A percentile compares a stretch with the other conserved stretches of the same genome.
These are phyloP conservation scores for Cephalopachus bancanus DNA, from an alignment of 2,797 vertebrate genomes.

Conservation along the genomic window DNA sequence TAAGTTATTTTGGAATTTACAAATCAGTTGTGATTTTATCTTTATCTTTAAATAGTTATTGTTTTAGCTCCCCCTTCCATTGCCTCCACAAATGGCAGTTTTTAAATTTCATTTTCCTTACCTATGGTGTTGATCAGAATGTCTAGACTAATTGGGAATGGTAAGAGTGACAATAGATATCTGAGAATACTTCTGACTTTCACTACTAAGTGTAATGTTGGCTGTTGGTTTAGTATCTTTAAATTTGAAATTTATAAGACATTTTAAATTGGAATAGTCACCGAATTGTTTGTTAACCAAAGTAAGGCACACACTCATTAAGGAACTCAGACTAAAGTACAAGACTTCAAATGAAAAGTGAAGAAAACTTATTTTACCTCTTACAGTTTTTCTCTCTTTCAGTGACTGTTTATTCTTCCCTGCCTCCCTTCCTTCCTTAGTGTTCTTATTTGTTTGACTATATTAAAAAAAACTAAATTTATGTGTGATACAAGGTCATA, in stretches of 20 bases:
- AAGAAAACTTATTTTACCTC: background rate
- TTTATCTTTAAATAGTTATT: background rate
- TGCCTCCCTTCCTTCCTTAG: background rate
- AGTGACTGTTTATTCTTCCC: background rate
- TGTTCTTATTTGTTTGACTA: background rate
- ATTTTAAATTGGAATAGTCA: background rate
- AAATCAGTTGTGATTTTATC: background rate
- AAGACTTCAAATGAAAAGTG: background rate
- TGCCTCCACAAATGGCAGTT: background rate
- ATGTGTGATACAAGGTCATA: background rate
- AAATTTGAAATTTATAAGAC: background rate
- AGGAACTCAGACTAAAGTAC: background rate
- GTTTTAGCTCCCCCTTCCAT: background rate
- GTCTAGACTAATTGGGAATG: background rate
- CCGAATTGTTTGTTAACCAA: slow-evolving; percentile 7
- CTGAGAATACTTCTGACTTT: slow-evolving; percentile 37
- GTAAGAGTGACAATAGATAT: background rate
- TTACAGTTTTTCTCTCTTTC: background rate
- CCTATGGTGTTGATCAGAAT: background rate
- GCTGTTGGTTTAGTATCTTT: background rate
- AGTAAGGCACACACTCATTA: background rate
- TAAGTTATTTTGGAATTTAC: slow-evolving; percentile 41
- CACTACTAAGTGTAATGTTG: background rate
- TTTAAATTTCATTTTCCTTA: slow-evolving; percentile 45
- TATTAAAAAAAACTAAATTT: background rate